Evolutionary conservation across 2,888 invertebrate genomes (phyloP).

Genomic region (Leptopilina myrica): DNA sequence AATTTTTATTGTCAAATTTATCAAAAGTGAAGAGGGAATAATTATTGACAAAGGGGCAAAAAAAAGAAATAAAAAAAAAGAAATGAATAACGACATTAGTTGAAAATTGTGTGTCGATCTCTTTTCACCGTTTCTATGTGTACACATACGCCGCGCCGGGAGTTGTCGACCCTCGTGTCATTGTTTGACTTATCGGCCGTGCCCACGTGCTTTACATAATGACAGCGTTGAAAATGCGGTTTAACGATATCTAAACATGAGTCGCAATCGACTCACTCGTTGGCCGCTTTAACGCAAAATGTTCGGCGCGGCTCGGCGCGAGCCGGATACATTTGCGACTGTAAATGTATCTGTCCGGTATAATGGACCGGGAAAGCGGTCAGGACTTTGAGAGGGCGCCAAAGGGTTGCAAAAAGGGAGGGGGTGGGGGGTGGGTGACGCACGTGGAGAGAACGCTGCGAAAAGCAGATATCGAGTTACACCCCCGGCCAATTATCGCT

Average conservation of each 20-base stretch:
- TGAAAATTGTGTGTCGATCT: background rate
- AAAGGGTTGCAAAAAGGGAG: conserved; percentile 36
- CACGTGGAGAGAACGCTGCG: conserved; percentile 61
- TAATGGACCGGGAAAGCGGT: conserved; percentile 49
- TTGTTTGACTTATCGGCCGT: conserved; percentile 74
- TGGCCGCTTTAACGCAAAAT: conserved; percentile 46
- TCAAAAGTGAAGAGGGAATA: no score
- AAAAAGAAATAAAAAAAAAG: background rate
- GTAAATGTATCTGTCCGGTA: conserved; percentile 50
- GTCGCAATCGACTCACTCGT: conserved; percentile 65
- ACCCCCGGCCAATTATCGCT: conserved; percentile 69
- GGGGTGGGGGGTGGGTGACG: conserved; percentile 54
- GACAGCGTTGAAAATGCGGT: conserved; percentile 73
- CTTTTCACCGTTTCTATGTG: no score
- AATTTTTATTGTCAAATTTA: no score
- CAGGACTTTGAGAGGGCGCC: conserved; percentile 36
- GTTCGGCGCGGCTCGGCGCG: conserved; percentile 25
- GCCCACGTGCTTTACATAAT: conserved; percentile 75
- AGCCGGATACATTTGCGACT: conserved; percentile 45
- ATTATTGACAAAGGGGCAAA: no score
- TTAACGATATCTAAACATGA: conserved; percentile 74
- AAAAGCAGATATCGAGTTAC: conserved; percentile 70
- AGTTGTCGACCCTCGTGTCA: conserved; percentile 48
- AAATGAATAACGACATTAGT: background rate
- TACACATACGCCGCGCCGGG: background rate